Evolutionary conservation across 2,113 vertebrate genomes (phyloP), one percentile per base, ranked within the genome.

Genomic region (Fulica atra): DNA sequence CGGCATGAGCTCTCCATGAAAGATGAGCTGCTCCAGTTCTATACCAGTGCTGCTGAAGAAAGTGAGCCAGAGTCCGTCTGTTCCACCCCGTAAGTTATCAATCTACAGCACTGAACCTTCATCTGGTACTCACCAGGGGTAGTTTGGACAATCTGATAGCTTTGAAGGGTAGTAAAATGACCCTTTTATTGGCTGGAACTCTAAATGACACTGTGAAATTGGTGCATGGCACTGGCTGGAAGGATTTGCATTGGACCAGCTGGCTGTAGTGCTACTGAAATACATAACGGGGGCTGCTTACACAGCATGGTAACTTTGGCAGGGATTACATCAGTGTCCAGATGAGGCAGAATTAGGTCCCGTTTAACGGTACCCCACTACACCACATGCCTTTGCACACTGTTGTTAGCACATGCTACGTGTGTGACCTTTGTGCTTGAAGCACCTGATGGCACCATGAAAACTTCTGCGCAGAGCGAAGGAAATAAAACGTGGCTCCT

Each of bases 1-100:
- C 98, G 99, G 51, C 99, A 99, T 81, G 99, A 99, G 86, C 97
- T 99, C 50, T 99, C 99, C 80, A 99, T 99, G 99, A 99, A 99
- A 91, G 99, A 99, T 97, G 99, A 99, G 59, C 98, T 99, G 82
- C 98, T 99, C 14, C 99, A 99, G 97, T 99, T 99, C 96, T 99
- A 99, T 60, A 99, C 99, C 86, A 99, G 97, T 3, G 99, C 98
- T 25, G 99, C 99, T 0, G 99, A 99, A 83, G 99, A 99, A 88
- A 99, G 99, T 1, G 99, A 99, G 70, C 99, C 99, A 0, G 99
- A 99, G 79, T 99, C 99, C 0, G 44, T 98, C 83, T 98, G 98
- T 94, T 98, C 99, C 46, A 99, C 99, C 42, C 99, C 99, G 99
- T 99, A 95, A 98, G 99, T 98, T 50, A 11, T 15, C 1, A 0